Evolutionary conservation across 23 tunicate species (phyloP), one percentile per base, ranked within the genome.

Genomic region (Ascidia mentula): DNA sequence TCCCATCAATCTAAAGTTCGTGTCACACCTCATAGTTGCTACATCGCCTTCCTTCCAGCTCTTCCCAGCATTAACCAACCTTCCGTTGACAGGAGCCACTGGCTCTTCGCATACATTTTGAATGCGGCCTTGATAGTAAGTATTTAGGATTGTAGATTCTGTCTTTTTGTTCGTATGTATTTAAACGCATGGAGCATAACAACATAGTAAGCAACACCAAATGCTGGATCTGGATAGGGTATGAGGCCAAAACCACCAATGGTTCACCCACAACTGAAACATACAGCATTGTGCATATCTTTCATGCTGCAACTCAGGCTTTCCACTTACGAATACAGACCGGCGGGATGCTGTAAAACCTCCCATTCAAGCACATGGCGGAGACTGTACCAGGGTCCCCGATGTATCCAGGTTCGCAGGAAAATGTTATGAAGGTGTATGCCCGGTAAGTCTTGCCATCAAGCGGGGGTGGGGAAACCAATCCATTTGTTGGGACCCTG

Each of bases 31-130:
- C 12, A 53, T 53, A 20, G 65, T 53, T 26, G 65, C 65, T 1
- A 53, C 65, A 53, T 53, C 65, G 4, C 65, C 65, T 3, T 53
- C 13, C 65, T 53, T 53, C 65, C 65, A 53, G 65, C 24, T 3
- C n/a, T n/a, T 53, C 4, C 24, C 65, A 9, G 28, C 13, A 3
- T 6, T 28, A 3, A 53, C 13, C 65, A 53, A 53, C 13, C 12
- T 53, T 9, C 65, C 65, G 13, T 53, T 53, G 7, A 3, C 65
- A 6, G 65, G 65, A 53, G 65, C 65, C 1, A 53, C 24, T 5
- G 65, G 65, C 65, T 26, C 24, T 9, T 53, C 65, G 65, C 65
- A 53, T 53, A n/a, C n/a, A n/a, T n/a, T n/a, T n/a, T n/a, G n/a
- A n/a, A n/a, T n/a, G n/a, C n/a, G n/a, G n/a, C n/a, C n/a, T n/a